A percentile compares a stretch with the other conserved stretches of the same genome.
These are phyloP conservation scores for Dendroctonus ponderosae DNA, from an alignment of 1,140 invertebrate genomes.

Conservation along the genomic window DNA sequence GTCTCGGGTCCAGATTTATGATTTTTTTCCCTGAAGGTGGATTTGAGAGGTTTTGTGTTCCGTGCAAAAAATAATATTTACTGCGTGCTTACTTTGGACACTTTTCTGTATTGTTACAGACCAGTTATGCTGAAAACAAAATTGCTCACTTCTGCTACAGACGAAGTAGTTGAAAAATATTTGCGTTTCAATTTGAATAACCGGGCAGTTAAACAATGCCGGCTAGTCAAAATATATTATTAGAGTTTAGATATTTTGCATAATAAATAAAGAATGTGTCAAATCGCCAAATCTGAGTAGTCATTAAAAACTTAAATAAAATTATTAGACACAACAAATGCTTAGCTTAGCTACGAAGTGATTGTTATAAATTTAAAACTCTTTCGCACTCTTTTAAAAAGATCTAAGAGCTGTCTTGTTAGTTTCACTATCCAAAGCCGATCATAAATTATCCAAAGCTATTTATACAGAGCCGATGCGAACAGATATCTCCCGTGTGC, in stretches of 20 bases:
- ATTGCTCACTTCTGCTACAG: background rate
- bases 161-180: too few species aligned
- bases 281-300: too few species aligned
- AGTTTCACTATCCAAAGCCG: constrained; percentile 3
- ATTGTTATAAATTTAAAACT: constrained; percentile 6
- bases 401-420: constrained; percentile 12
- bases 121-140: background rate
- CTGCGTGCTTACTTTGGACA: too few species aligned
- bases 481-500: constrained; percentile 7
- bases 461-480: background rate
- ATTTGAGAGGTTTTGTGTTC: background rate
- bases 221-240: too few species aligned
- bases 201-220: too few species aligned
- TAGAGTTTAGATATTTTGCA: too few species aligned
- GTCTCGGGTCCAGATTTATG: constrained; percentile 20
- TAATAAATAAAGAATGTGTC: too few species aligned
- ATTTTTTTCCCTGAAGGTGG: constrained; percentile 5
- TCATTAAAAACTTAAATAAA: constrained; percentile 5
- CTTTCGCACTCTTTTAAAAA: constrained; percentile 15
- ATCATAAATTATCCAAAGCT: constrained; percentile 11
- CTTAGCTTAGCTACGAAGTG: background rate
- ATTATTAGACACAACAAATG: constrained; percentile 10
- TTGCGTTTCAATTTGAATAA: too few species aligned
- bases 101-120: background rate
- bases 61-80: too few species aligned